Evolutionary conservation across 2,113 vertebrate species (phyloP).

Genomic region (Gopherus evgoodei): DNA sequence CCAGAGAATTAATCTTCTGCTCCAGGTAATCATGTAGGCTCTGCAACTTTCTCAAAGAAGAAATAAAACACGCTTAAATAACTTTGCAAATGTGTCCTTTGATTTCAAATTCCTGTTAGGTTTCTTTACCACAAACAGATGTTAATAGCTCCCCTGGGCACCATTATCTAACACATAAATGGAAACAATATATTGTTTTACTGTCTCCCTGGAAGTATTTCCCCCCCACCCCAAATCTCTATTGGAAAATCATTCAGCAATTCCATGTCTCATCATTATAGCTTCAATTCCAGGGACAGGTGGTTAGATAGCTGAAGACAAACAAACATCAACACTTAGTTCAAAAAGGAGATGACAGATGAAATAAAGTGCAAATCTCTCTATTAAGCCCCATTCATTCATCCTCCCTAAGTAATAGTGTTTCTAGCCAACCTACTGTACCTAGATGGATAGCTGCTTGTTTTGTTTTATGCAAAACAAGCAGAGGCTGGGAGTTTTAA

Average conservation of each 20-base stretch:
- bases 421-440: neutral
- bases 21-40: neutral
- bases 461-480: neutral
- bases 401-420: neutral
- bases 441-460: accelerated
- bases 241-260: neutral
- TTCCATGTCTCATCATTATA: neutral
- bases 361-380: neutral
- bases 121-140: neutral
- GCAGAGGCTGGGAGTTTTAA: neutral
- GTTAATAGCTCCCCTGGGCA: neutral
- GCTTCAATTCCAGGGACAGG: neutral
- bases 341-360: neutral
- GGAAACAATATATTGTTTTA: neutral
- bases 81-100: neutral
- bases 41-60: neutral
- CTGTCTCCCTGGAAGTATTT: neutral
- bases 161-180: neutral
- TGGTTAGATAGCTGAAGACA: neutral
- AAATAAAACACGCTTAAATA: neutral
- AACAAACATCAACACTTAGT: neutral
- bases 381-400: neutral
- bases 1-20: neutral
- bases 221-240: no score
- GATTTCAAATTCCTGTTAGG: neutral